Evolutionary conservation across 2,113 vertebrate genomes (phyloP).

Genomic region (Porphyrio hochstetteri): DNA sequence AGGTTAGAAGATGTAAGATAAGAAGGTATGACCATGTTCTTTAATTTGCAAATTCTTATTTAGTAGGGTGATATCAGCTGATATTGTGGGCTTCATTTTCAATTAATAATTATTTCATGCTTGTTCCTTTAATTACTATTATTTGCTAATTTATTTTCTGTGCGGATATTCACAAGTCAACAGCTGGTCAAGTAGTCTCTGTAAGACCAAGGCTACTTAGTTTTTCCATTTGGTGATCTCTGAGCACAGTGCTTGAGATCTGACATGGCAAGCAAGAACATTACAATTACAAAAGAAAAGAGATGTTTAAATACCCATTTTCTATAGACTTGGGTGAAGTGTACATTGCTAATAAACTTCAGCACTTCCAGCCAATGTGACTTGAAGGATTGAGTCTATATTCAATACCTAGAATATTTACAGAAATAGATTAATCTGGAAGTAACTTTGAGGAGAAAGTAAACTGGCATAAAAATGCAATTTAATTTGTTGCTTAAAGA

Average conservation of each 20-base stretch:
- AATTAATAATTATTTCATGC: neutral
- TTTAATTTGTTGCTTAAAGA: neutral
- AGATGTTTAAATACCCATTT: neutral
- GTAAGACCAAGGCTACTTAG: neutral
- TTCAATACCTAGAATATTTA: neutral
- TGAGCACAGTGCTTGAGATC: neutral
- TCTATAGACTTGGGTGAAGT: neutral
- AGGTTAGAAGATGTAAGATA: neutral
- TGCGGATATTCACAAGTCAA: neutral
- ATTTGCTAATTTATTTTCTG: neutral
- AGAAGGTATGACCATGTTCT: neutral
- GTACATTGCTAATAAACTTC: neutral
- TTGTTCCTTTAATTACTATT: neutral
- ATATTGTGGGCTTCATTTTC: neutral
- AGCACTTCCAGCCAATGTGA: too few relatives aligned
- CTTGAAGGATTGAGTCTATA: neutral
- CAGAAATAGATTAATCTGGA: neutral
- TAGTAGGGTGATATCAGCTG: neutral
- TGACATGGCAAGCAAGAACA: neutral
- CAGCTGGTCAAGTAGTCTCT: neutral
- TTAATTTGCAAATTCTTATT: neutral
- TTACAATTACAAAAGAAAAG: neutral
- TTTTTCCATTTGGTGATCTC: neutral
- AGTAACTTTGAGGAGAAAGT: neutral
- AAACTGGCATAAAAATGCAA: neutral